Percentiles rank a stretch among this genome's conserved stretches.
phyloP scores from a whole-genome alignment of 2,797 vertebrate species.

The Vultur gryphus region DNA sequence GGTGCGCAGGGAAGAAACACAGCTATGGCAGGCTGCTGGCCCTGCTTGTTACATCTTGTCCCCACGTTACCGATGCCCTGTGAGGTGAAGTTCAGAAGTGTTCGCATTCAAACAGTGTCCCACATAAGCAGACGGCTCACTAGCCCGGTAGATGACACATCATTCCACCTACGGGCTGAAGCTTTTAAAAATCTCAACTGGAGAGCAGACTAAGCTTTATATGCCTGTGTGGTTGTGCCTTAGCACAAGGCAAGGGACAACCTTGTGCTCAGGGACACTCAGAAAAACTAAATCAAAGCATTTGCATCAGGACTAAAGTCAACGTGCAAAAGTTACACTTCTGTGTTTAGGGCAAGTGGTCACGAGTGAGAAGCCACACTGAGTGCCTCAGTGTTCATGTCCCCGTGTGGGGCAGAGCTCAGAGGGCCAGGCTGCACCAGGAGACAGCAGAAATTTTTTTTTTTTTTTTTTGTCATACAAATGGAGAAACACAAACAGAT shows the following conservation, averaged over 20 bases:
- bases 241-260: not conserved
- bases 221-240: not conserved
- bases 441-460: not conserved
- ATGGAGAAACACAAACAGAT: not conserved
- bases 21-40: not conserved
- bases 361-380: not conserved
- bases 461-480: not conserved
- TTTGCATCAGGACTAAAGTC: not conserved
- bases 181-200: not conserved
- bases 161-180: not conserved
- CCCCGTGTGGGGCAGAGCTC: not conserved
- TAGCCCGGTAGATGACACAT: not conserved
- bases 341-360: not conserved
- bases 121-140: not conserved
- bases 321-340: not conserved
- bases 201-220: not conserved
- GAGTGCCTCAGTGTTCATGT: not conserved
- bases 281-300: not conserved
- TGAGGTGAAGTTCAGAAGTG: not conserved
- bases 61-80: not conserved
- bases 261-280: not conserved
- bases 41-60: not conserved
- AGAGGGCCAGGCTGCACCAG: not conserved
- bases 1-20: fast-evolving
- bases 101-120: not conserved